Percentiles rank a stretch among this genome's conserved stretches.
Evolutionary conservation across 2,797 vertebrate species (phyloP).

Genomic region (Melanogrammus aeglefinus): DNA sequence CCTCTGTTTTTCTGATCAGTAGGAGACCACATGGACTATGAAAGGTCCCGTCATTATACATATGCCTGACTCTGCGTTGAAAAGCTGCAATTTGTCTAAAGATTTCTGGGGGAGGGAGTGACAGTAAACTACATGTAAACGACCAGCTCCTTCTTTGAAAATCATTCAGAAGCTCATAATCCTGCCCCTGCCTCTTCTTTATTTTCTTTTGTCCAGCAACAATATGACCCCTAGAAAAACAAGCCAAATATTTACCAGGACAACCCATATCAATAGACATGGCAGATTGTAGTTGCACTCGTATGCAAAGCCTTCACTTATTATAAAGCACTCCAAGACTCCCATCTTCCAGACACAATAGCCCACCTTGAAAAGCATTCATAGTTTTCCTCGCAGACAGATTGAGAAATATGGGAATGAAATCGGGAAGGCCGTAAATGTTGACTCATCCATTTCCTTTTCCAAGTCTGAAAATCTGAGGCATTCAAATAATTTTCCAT

Average conservation of each 20-base stretch:
- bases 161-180: neutral
- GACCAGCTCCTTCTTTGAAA: neutral
- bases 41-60: neutral
- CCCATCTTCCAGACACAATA: conserved; percentile 1
- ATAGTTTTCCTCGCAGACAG: neutral
- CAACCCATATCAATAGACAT: neutral
- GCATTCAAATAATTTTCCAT: neutral
- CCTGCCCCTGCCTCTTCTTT: neutral
- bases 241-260: neutral
- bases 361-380: neutral
- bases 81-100: neutral
- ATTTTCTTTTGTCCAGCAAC: neutral
- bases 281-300: neutral
- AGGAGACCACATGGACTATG: neutral
- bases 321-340: neutral
- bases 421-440: neutral
- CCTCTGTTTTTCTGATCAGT: neutral
- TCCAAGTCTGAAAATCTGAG: neutral
- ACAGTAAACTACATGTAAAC: neutral
- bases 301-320: neutral
- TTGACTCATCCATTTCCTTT: neutral
- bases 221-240: neutral
- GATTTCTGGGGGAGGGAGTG: neutral
- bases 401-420: neutral
- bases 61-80: neutral